Conservation (phyloP, 2,113 vertebrate genomes). For the Clarias macrocephalus region DNA sequence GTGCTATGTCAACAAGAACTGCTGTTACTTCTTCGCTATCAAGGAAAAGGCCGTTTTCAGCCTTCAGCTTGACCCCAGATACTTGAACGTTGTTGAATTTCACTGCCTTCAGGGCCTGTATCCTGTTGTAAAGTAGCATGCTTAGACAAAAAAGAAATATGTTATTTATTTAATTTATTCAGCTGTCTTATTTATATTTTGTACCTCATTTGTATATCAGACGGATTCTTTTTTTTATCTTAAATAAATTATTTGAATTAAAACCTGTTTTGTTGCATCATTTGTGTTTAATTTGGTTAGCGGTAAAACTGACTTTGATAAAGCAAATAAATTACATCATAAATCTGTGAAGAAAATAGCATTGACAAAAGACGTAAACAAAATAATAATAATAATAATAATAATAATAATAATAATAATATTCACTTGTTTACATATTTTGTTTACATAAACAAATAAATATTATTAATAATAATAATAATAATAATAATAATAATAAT, state of each 20-base stretch:
- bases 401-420: neutral
- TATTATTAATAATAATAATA: neutral
- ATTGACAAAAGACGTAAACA: neutral
- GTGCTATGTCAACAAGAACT: neutral
- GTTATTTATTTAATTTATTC: slow-evolving; percentile 75
- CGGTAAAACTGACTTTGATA: neutral
- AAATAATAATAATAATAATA: neutral
- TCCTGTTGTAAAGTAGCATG: neutral
- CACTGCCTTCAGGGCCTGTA: slow-evolving; percentile 11
- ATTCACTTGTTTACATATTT: too few species aligned
- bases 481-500: neutral
- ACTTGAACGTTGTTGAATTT: slow-evolving; percentile 54
- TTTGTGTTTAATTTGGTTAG: neutral
- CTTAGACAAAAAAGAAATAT: slow-evolving; percentile 41
- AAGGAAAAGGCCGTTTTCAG: neutral
- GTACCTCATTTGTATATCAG: slow-evolving; percentile 13
- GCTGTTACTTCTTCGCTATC: slow-evolving; percentile 11
- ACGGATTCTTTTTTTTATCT: neutral
- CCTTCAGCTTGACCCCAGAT: slow-evolving; percentile 16
- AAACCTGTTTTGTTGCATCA: neutral
- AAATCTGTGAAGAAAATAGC: neutral
- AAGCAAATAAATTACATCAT: neutral
- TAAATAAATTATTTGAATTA: slow-evolving; percentile 38
- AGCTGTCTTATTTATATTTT: slow-evolving; percentile 66
- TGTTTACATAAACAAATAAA: neutral